A percentile compares a stretch with the other conserved stretches of the same genome.
phyloP scores from a whole-genome alignment of 1,140 invertebrate species.

The Drosophila tsacasi region DNA sequence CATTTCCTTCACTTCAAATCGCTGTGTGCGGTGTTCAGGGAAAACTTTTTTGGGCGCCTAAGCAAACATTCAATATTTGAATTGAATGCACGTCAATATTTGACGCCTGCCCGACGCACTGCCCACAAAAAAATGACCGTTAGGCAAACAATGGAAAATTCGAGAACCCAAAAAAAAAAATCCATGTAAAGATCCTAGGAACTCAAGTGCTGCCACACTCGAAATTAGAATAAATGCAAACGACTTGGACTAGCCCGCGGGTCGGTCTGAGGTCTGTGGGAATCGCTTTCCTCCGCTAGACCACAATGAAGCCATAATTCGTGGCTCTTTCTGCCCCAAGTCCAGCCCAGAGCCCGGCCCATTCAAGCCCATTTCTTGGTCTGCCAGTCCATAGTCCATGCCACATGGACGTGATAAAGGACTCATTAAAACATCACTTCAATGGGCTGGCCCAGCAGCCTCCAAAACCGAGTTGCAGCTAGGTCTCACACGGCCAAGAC shows the following conservation, averaged over 20 bases:
- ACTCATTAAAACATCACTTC: conserved; percentile 83
- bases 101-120: conserved; percentile 38
- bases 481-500: conserved; percentile 26
- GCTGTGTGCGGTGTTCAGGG: conserved; percentile 7
- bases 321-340: conserved; percentile 16
- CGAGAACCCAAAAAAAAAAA: conserved; percentile 8
- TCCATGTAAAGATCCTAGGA: conserved; percentile 27
- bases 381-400: conserved; percentile 35
- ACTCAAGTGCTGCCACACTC: conserved; percentile 64
- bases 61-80: conserved; percentile 60
- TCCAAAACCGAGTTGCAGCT: conserved; percentile 50
- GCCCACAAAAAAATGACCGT: conserved; percentile 41
- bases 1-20: background rate
- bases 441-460: conserved; percentile 78
- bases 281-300: conserved; percentile 30
- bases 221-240: conserved; percentile 75
- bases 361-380: conserved; percentile 43
- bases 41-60: conserved; percentile 55
- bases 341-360: conserved; percentile 14
- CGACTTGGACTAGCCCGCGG: conserved; percentile 23
- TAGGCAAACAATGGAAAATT: conserved; percentile 55
- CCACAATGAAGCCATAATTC: conserved; percentile 81
- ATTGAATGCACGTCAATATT: conserved; percentile 79
- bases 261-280: conserved; percentile 41
- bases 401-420: conserved; percentile 78